Evolutionary conservation across 2,113 vertebrate species (phyloP).

Genomic region (Centrocercus urophasianus): DNA sequence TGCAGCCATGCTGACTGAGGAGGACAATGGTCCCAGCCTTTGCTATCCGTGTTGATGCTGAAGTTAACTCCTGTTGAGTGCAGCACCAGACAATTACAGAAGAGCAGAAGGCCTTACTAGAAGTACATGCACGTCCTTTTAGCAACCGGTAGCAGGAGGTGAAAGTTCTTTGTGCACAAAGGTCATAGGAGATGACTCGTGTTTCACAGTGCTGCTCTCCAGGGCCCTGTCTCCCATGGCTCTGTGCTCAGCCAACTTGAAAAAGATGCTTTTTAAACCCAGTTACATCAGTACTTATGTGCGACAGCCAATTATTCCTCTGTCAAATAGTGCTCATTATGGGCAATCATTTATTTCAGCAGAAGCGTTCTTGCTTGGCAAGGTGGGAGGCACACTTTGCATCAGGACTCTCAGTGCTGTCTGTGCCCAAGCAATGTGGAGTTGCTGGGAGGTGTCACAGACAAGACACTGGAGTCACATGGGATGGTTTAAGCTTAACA

Average conservation of each 20-base stretch:
- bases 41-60: too few species aligned
- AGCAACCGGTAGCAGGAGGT: neutral
- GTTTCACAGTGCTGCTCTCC: neutral
- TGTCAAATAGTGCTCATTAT: neutral
- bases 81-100: neutral
- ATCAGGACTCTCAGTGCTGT: neutral
- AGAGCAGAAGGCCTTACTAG: neutral
- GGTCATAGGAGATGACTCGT: neutral
- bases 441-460: neutral
- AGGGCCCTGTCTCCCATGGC: neutral
- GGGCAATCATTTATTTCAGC: neutral
- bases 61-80: too few species aligned
- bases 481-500: neutral
- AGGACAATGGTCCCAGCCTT: too few species aligned
- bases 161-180: conserved; percentile 1
- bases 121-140: neutral
- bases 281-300: neutral
- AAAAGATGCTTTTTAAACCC: conserved; percentile 2
- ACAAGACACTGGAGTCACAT: neutral
- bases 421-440: neutral
- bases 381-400: neutral
- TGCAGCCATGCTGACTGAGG: too few species aligned
- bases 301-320: neutral
- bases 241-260: neutral
- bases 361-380: neutral